These are phyloP conservation scores for Conus ventricosus DNA, from an alignment of 1,140 invertebrate genomes.

Conservation along the genomic window DNA sequence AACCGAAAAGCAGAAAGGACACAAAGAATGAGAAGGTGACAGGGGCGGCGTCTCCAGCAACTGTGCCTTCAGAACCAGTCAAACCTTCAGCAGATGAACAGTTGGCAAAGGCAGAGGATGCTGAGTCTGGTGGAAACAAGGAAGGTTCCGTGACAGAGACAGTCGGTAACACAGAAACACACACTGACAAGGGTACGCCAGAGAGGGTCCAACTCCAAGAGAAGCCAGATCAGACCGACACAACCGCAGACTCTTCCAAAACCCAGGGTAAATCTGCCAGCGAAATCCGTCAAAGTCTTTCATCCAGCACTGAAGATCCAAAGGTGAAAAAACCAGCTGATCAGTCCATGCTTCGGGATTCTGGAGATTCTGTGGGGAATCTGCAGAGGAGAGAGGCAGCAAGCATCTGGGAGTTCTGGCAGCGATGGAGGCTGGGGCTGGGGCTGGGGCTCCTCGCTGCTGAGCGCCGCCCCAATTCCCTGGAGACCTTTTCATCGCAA, in stretches of 20 bases:
- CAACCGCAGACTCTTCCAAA: background rate
- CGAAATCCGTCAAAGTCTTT: background rate
- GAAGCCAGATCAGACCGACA: background rate
- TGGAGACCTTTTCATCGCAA: slow-evolving; percentile 85
- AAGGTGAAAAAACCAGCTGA: background rate
- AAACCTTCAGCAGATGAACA: background rate
- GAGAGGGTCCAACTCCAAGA: background rate
- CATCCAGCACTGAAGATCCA: background rate
- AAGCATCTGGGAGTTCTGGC: background rate
- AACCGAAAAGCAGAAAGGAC: background rate
- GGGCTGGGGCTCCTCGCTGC: slow-evolving; percentile 82
- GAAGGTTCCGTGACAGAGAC: background rate
- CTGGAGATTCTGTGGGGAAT: background rate
- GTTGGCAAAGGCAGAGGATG: background rate
- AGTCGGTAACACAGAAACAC: background rate
- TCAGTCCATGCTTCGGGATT: background rate
- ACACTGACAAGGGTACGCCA: background rate
- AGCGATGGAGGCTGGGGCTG: slow-evolving; percentile 79
- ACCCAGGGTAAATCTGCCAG: background rate
- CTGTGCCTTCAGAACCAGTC: background rate
- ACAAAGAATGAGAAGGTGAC: background rate
- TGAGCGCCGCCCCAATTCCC: slow-evolving; percentile 84
- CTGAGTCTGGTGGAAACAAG: background rate
- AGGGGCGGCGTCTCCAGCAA: background rate
- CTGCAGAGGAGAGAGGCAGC: background rate